Percentiles rank a stretch among this genome's conserved stretches.
Evolutionary conservation across 2,113 vertebrate genomes (phyloP).

Genomic region (Syngnathoides biaculeatus): DNA sequence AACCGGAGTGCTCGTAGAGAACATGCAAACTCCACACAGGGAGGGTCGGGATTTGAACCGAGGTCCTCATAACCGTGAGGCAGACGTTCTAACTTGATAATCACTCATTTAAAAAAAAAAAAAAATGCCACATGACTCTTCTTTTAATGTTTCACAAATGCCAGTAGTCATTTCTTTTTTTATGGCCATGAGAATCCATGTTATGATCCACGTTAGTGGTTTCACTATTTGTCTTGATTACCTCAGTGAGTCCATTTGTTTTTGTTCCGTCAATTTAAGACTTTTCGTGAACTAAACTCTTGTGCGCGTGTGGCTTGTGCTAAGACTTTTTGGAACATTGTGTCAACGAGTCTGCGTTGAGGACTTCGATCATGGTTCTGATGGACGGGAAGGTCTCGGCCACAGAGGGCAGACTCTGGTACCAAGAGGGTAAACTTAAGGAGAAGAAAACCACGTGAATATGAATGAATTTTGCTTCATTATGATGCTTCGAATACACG

Average conservation of each 20-base stretch:
- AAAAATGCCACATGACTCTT: too few relatives aligned
- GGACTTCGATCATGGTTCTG: conserved; percentile 91
- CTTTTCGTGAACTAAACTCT: conserved; percentile 8
- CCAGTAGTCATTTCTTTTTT: too few relatives aligned
- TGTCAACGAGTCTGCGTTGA: conserved; percentile 90
- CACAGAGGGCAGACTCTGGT: conserved; percentile 88
- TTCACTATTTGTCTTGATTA: neutral
- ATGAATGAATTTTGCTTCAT: neutral
- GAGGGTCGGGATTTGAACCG: too few relatives aligned
- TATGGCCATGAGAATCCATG: too few relatives aligned
- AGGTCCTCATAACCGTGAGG: too few relatives aligned
- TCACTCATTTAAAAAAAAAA: too few relatives aligned
- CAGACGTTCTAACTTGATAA: too few relatives aligned
- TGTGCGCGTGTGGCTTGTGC: conserved; percentile 1
- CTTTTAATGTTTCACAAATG: too few relatives aligned
- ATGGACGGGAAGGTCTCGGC: conserved; percentile 89
- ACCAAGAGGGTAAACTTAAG: conserved; percentile 85
- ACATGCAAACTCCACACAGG: too few relatives aligned
- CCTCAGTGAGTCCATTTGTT: conserved; percentile 18
- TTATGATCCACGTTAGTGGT: neutral
- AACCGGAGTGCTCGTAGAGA: too few relatives aligned
- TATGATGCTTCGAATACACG: neutral
- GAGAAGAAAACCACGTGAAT: neutral
- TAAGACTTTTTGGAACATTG: conserved; percentile 86
- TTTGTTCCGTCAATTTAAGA: conserved; percentile 29